These are phyloP conservation scores for Hyles lineata DNA, from an alignment of 2,888 invertebrate species.

Conservation along the genomic window DNA sequence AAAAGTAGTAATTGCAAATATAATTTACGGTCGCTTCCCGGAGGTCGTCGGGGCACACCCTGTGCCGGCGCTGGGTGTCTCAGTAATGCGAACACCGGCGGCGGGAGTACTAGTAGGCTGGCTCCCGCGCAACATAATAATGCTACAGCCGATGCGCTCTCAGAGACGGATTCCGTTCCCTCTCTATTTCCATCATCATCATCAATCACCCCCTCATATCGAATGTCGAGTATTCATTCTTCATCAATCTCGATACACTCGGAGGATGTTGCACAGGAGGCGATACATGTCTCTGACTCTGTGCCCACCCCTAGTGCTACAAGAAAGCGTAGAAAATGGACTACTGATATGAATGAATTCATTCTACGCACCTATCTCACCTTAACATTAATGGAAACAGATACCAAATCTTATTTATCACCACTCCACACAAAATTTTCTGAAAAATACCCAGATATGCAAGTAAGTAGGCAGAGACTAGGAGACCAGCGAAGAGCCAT, in stretches of 20 bases:
- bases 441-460: not conserved
- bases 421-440: not conserved
- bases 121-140: too few relatives aligned
- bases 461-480: not conserved
- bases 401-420: not conserved
- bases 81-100: conserved; percentile 12
- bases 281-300: not conserved
- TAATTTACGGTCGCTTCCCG: too few relatives aligned
- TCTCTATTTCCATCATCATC: not conserved
- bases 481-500: not conserved
- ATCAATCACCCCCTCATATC: not conserved
- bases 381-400: too few relatives aligned
- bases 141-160: not conserved
- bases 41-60: too few relatives aligned
- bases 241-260: not conserved
- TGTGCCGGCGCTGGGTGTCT: conserved; percentile 2
- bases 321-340: not conserved
- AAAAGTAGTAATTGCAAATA: too few relatives aligned
- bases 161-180: not conserved
- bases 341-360: not conserved
- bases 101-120: not conserved
- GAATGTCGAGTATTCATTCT: not conserved
- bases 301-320: not conserved
- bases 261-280: conserved; percentile 9
- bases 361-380: not conserved